Base-by-base conservation (phyloP, 2,113 vertebrate species). In the Mormyrus lacerda region DNA sequence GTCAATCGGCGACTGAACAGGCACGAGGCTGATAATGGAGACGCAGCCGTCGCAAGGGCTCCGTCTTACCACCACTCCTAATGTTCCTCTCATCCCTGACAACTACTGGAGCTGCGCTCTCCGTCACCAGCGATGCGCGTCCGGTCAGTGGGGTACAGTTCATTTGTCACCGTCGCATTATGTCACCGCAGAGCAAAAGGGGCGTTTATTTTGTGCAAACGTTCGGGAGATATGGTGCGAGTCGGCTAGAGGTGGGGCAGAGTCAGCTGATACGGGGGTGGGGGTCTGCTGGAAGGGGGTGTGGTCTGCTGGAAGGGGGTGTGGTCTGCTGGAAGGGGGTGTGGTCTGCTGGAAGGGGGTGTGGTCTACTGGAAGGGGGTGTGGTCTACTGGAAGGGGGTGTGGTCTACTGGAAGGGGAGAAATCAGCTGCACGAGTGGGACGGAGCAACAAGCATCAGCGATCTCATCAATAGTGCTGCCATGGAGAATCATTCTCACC, bases 101-200 rank as follows among this genome's bases (percentile, higher is more conserved):
- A 90, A 92, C 92, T 89, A 88, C 44, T 21, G 21, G 93, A 91
- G 51, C 91, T 91, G 91, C 90, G 51, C 86, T 58, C 92, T 65
- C 50, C 7, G 42, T 53, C 88, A 83, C 45, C 73, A 84, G 50
- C 24, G 91, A 92, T 93, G 94, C 94, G 90, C 92, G 93, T 94
- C 95, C 93, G 91, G 93, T 91, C 92, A 92, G 89, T 91, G 93
- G 90, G 91, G 92, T 92, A 93, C 92, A 92, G 92, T 94, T 94
- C 93, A 94, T 95, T 94, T 95, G 93, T 95, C 94, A 93, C 94
- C 93, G 90, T 91, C 90, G 94, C 91, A 93, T 94, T 95, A 93
- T 89, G 69, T 90, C 58, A 58, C 89, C 44, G 89, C 92, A 94
- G 94, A 94, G 92, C 93, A 94, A 69, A 92, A 91, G 92, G 92